Conservation (phyloP, 2,888 invertebrate species). For the Dioctria rufipes region DNA sequence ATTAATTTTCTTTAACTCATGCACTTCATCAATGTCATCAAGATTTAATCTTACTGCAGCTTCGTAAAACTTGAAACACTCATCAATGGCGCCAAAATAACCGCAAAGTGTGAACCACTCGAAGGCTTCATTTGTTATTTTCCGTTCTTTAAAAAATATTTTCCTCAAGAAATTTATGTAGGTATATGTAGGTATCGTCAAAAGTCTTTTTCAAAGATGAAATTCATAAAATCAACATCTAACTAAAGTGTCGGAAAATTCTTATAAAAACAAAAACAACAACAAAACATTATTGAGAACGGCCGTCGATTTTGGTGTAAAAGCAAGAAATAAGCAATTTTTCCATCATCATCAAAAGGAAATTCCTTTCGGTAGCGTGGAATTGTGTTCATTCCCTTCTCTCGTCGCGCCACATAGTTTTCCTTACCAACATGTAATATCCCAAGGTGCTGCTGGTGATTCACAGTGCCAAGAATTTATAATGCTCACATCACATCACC, state of each 20-base stretch:
- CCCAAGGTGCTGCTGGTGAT: constrained; percentile 15
- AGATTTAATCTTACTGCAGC: neutral
- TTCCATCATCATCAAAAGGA: constrained; percentile 51
- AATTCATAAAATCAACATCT: constrained; percentile 42
- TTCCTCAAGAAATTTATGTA: no score
- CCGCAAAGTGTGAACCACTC: constrained; percentile 14
- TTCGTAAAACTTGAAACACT: constrained; percentile 16
- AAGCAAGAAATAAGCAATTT: constrained; percentile 20
- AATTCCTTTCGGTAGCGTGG: constrained; percentile 27
- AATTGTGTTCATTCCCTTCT: neutral
- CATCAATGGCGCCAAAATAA: constrained; percentile 46
- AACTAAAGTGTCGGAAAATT: constrained; percentile 20
- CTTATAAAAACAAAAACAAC: neutral
- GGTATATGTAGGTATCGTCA: neutral
- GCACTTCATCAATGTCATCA: constrained; percentile 35
- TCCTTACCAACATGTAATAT: neutral
- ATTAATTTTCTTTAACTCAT: no score
- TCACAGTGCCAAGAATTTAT: constrained; percentile 49
- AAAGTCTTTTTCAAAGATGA: constrained; percentile 6
- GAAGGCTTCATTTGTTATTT: constrained; percentile 1
- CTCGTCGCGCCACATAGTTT: neutral
- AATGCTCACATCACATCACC: constrained; percentile 82
- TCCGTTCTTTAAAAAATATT: neutral
- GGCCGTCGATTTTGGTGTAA: constrained; percentile 11
- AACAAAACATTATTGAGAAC: constrained; percentile 28